Evolutionary conservation across 2,113 vertebrate genomes (phyloP), one percentile per base, ranked within the genome.

Genomic region (Ornithorhynchus anatinus): DNA sequence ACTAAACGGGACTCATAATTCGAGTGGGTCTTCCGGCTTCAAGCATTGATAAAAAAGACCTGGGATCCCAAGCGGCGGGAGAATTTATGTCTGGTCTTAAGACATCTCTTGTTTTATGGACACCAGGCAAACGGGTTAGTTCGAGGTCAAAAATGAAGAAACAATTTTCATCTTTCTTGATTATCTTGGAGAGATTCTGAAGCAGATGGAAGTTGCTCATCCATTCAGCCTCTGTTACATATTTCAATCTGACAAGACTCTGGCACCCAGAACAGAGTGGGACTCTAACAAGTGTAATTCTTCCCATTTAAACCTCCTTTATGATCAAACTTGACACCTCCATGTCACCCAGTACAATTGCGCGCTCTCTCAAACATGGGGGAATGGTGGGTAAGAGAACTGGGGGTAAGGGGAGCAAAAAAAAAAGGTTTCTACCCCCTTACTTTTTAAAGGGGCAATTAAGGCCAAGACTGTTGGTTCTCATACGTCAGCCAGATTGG

Each of bases 81-180:
- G 74, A 87, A 87, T 84, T 87, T 90, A 82, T 82, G 83, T 76
- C 65, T 62, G 59, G 59, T 66, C 82, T 69, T 61, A 58, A 84
- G 78, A 83, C 76, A 72, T 81, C 59, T 51, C 62, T 81, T 74
- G 82, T 78, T 89, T 87, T 85, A 88, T 82, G 80, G 84, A 76
- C 80, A 75, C 59, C 78, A 80, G 82, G 80, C 81, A 81, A 82
- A 78, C 82, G 86, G 80, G 84, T 68, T 81, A 65, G 81, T 84
- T 89, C 85, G 84, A 87, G 84, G 88, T 88, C 82, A 89, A 80
- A 88, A 82, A 82, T 67, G 80, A 86, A 88, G 75, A 86, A 89
- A 89, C 82, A 86, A 85, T 84, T 88, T 88, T 90, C 81, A 89
- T 87, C 86, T 80, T 77, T 91, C 86, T 85, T 88, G 82, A 88